Conservation (phyloP, 2,113 vertebrate species). For the Myiopsitta monachus region DNA sequence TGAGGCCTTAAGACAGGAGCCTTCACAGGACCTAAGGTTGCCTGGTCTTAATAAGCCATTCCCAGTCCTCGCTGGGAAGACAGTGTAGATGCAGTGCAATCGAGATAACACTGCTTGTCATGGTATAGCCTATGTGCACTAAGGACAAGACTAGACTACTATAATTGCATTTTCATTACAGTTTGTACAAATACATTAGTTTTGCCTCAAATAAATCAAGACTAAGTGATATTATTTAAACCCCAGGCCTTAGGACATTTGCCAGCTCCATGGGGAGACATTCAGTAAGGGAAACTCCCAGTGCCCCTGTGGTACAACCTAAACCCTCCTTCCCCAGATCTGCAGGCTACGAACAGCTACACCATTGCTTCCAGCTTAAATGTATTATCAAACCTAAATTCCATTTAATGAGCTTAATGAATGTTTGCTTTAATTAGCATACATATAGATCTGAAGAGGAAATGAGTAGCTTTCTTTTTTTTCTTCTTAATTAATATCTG, state of each 20-base stretch:
- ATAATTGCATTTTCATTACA: neutral
- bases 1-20: neutral
- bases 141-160: neutral
- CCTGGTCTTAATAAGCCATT: neutral
- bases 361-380: neutral
- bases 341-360: neutral
- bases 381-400: neutral
- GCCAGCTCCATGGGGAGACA: neutral
- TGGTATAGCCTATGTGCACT: neutral
- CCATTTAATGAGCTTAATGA: neutral
- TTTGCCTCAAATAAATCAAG: neutral
- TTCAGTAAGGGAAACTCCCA: neutral
- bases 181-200: neutral
- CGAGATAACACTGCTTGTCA: neutral
- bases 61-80: neutral
- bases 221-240: neutral
- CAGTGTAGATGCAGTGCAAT: neutral
- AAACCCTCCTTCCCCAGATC: neutral
- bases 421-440: neutral
- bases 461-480: constrained; percentile 1
- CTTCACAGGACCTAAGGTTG: neutral
- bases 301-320: neutral
- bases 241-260: neutral
- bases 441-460: neutral
- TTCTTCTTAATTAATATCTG: neutral